phyloP scores from a whole-genome alignment of 2,797 vertebrate genomes.

The Decapterus maruadsi region DNA sequence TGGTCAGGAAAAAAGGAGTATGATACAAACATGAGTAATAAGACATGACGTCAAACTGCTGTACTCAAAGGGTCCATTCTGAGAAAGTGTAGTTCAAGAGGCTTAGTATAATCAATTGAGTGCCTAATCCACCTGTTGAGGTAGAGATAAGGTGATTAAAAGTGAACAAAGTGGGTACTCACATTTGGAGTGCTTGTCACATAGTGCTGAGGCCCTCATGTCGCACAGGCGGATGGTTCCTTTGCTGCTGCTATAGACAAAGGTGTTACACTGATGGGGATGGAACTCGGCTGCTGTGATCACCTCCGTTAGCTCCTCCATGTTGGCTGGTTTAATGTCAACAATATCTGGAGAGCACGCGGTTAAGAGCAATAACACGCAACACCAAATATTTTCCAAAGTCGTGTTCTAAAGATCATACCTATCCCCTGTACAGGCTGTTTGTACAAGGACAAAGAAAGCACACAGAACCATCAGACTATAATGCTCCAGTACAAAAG shows the following conservation, averaged over 20 bases:
- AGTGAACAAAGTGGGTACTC: conserved; percentile 65
- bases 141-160: not conserved
- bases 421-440: not conserved
- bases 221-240: conserved; percentile 98
- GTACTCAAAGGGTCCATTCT: not conserved
- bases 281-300: conserved; percentile 98
- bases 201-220: conserved; percentile 95
- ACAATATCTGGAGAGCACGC: conserved; percentile 90
- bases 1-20: conserved; percentile 57
- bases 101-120: not conserved
- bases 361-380: conserved; percentile 76
- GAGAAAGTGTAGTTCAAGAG: not conserved
- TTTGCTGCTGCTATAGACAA: conserved; percentile 99
- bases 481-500: not conserved
- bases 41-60: not conserved
- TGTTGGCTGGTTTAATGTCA: conserved; percentile 98
- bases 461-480: not conserved
- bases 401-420: no score
- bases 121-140: not conserved
- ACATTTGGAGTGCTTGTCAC: conserved; percentile 97
- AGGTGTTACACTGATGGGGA: conserved; percentile 96
- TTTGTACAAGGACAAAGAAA: not conserved
- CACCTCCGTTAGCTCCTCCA: conserved; percentile 99
- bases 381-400: no score
- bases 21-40: not conserved